These are phyloP conservation scores for Harpagus bidentatus DNA, from an alignment of 2,113 vertebrate species.

Conservation along the genomic window DNA sequence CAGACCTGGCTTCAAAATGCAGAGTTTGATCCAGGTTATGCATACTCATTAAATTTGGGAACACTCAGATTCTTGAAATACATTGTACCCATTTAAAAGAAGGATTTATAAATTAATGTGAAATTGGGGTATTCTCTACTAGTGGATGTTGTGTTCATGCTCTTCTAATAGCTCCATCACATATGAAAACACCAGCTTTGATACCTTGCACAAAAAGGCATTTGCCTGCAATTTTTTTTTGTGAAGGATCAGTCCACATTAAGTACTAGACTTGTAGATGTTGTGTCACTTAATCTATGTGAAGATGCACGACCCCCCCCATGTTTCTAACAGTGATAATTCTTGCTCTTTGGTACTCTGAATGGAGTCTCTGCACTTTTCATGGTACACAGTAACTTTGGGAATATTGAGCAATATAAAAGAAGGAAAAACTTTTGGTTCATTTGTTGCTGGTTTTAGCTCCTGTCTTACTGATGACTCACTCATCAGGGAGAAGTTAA, in stretches of 20 bases:
- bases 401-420: not conserved
- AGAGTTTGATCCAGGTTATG: not conserved
- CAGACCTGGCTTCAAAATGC: not conserved
- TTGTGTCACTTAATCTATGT: not conserved
- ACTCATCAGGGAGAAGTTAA: not conserved
- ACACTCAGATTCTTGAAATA: not conserved
- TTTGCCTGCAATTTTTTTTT: not conserved
- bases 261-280: not conserved
- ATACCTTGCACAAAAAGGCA: not conserved
- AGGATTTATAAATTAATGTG: not conserved
- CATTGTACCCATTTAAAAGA: not conserved
- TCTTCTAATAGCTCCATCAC: not conserved
- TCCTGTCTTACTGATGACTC: not conserved
- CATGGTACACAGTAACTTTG: not conserved
- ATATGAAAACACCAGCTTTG: not conserved
- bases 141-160: not conserved
- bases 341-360: not conserved
- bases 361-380: not conserved
- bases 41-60: not conserved
- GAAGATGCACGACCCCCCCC: accelerated
- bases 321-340: not conserved
- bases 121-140: not conserved
- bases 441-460: not conserved
- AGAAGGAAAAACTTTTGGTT: not conserved
- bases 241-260: not conserved